Base-by-base conservation (phyloP, 2,888 invertebrate species). In the Coenonympha arcania region DNA sequence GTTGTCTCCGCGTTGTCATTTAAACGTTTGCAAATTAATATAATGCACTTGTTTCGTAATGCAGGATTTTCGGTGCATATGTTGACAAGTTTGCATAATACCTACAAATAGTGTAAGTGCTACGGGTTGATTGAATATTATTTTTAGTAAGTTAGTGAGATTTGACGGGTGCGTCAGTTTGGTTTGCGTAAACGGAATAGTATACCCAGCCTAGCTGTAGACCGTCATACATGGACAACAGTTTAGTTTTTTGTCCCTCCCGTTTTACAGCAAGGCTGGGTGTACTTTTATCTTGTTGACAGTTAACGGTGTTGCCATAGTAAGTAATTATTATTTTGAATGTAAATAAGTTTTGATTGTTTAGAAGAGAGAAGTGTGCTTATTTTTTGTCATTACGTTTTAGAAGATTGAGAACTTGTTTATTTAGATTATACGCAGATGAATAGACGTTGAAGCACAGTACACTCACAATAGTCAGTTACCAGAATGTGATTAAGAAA, bases 231-330 rank as follows among this genome's bases (percentile, higher is more conserved):
- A n/a, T n/a, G n/a, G n/a, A n/a, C n/a, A n/a, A n/a, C n/a, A n/a
- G n/a, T n/a, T n/a, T n/a, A n/a, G n/a, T n/a, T 28, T 15, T 15
- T 4, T 2, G 15, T 15, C 15, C 13, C 16, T 33, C 1, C 9
- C 13, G 13, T 13, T 39, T 15, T 39, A 9, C 22, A 22, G 24
- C 15, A 24, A 22, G 15, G 9, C 22, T 79, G 77, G 75, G 71
- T 73, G 60, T 60, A 58, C 62, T 63, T 68, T 76, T 75, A 76
- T 72, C 76, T 81, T 79, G 85, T 85, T 85, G 80, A 79, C 78
- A 77, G 76, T 81, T 83, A 73, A 77, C 76, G 76, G 78, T 83
- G 84, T 86, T 84, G 85, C 84, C 83, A 82, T 86, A 85, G 83
- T 84, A 68, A 78, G 74, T 81, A 80, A 80, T 76, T 71, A 78